phyloP scores from a whole-genome alignment of 2,113 vertebrate genomes.

The Micronycteris hirsuta region DNA sequence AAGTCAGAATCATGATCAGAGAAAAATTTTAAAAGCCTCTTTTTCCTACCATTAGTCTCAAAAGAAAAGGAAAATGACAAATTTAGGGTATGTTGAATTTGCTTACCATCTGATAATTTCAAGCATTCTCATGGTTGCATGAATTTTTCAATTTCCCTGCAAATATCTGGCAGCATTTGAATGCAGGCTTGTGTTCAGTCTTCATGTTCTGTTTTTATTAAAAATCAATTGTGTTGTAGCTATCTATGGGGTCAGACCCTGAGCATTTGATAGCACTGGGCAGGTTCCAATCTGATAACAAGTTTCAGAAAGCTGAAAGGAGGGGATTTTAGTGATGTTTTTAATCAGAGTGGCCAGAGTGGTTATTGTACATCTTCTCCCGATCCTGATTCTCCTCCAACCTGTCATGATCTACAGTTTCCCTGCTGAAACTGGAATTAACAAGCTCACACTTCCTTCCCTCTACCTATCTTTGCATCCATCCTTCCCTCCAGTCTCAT shows the following conservation, averaged over 20 bases:
- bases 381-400: neutral
- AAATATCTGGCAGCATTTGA: neutral
- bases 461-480: neutral
- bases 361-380: neutral
- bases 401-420: neutral
- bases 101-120: neutral
- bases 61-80: slow-evolving; percentile 24
- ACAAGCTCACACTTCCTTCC: neutral
- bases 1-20: neutral
- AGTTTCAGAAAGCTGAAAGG: neutral
- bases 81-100: neutral
- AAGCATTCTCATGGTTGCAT: neutral
- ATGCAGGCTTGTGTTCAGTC: neutral
- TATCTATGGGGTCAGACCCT: neutral
- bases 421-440: neutral
- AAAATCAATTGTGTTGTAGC: neutral
- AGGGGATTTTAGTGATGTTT: neutral
- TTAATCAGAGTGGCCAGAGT: neutral
- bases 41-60: neutral
- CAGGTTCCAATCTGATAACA: neutral
- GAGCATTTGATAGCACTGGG: neutral
- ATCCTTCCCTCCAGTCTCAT: neutral
- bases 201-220: slow-evolving; percentile 11
- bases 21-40: slow-evolving; percentile 23
- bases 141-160: slow-evolving; percentile 12